Evolutionary conservation across 2,113 vertebrate genomes (phyloP).

Genomic region (Phodopus roborovskii): DNA sequence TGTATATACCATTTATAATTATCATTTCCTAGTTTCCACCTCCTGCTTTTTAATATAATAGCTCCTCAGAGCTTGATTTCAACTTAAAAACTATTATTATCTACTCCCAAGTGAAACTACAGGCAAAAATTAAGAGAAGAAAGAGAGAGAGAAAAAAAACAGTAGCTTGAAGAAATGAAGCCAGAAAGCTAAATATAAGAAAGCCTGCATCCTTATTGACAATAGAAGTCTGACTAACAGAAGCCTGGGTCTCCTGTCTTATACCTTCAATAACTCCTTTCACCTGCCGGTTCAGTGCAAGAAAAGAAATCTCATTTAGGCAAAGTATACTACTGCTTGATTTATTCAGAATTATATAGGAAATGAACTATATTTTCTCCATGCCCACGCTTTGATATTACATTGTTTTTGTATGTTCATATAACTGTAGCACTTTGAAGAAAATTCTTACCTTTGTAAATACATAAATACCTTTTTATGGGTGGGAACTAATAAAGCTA

Average conservation of each 20-base stretch:
- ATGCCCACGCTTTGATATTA: conserved; percentile 10
- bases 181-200: not conserved
- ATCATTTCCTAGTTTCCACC: not conserved
- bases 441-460: conserved; percentile 42
- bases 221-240: conserved; percentile 30
- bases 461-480: conserved; percentile 10
- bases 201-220: not conserved
- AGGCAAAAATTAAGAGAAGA: not conserved
- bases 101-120: conserved; percentile 25
- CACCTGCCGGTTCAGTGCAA: not conserved
- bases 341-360: conserved; percentile 37
- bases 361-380: conserved; percentile 55
- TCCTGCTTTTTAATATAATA: conserved; percentile 46
- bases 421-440: conserved; percentile 37
- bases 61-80: conserved; percentile 4
- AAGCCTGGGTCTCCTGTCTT: conserved; percentile 11
- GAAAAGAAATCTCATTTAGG: conserved; percentile 36
- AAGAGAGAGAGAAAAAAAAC: not conserved
- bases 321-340: not conserved
- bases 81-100: conserved; percentile 49
- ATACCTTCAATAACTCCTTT: not conserved
- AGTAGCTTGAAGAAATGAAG: not conserved
- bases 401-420: conserved; percentile 25
- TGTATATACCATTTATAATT: conserved; percentile 38
- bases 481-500: conserved; percentile 32